phyloP scores from a whole-genome alignment of 2,797 vertebrate species.

The Aselliscus stoliczkanus region DNA sequence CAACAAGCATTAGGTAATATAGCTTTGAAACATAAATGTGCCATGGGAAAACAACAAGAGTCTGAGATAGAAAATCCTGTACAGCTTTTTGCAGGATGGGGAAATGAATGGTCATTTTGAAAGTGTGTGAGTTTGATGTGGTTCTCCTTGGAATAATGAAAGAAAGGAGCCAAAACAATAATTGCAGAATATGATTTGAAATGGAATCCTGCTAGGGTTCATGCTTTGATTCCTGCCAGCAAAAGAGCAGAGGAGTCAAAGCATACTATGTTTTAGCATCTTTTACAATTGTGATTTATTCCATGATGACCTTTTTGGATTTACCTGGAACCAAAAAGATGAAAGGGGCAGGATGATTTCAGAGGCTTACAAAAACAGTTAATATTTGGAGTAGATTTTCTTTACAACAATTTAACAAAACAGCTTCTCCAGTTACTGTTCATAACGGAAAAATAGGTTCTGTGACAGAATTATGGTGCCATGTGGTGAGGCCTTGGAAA shows the following conservation, averaged over 20 bases:
- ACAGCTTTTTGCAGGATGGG: neutral
- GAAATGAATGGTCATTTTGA: neutral
- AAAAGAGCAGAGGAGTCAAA: neutral
- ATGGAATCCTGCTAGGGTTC: neutral
- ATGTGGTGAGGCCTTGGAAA: neutral
- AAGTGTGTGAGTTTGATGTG: neutral
- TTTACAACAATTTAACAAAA: neutral
- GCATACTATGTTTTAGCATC: neutral
- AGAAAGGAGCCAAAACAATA: slow-evolving; percentile 9
- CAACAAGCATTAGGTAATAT: neutral
- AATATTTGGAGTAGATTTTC: neutral
- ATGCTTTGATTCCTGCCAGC: neutral
- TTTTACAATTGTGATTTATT: neutral
- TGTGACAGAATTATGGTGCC: neutral
- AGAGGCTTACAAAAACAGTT: neutral
- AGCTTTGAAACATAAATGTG: neutral
- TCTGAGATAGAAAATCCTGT: no score
- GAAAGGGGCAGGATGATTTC: neutral
- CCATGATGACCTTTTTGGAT: neutral
- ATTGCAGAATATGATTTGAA: neutral
- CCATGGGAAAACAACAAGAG: neutral
- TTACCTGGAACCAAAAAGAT: neutral
- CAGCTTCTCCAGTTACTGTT: neutral
- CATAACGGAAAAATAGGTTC: neutral
- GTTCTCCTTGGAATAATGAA: neutral